phyloP scores from a whole-genome alignment of 2,113 vertebrate genomes.

The Hylia prasina region DNA sequence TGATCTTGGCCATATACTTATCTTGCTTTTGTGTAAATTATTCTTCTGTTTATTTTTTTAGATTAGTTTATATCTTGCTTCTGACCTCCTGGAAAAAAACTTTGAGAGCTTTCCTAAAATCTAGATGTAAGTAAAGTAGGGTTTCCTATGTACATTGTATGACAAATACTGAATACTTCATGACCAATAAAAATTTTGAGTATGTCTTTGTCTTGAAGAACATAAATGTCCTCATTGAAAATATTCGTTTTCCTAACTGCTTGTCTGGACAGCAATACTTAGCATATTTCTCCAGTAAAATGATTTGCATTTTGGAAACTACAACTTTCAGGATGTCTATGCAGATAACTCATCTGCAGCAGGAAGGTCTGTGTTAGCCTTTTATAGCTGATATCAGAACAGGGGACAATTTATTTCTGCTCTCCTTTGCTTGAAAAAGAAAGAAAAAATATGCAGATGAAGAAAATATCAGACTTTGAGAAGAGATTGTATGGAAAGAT shows the following conservation, averaged over 20 bases:
- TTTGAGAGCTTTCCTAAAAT: background rate
- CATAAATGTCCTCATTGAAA: background rate
- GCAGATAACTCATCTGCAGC: background rate
- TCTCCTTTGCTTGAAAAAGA: background rate
- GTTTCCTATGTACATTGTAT: background rate
- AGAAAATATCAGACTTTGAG: background rate
- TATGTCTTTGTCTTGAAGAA: background rate
- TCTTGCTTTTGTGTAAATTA: background rate
- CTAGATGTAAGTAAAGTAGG: background rate
- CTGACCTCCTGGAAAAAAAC: background rate
- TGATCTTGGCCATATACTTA: background rate
- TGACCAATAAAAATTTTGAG: background rate
- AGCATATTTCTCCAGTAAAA: background rate
- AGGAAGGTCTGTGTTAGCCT: background rate
- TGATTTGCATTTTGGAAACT: background rate
- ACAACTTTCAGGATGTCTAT: background rate
- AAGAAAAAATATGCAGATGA: background rate
- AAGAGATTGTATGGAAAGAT: background rate
- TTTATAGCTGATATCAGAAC: background rate
- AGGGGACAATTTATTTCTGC: background rate
- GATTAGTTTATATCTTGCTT: background rate
- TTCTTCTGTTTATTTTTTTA: background rate
- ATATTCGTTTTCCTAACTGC: background rate
- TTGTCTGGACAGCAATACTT: background rate
- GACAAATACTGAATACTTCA: background rate